phyloP scores from a whole-genome alignment of 2,113 vertebrate genomes.

The Pedetes capensis region DNA sequence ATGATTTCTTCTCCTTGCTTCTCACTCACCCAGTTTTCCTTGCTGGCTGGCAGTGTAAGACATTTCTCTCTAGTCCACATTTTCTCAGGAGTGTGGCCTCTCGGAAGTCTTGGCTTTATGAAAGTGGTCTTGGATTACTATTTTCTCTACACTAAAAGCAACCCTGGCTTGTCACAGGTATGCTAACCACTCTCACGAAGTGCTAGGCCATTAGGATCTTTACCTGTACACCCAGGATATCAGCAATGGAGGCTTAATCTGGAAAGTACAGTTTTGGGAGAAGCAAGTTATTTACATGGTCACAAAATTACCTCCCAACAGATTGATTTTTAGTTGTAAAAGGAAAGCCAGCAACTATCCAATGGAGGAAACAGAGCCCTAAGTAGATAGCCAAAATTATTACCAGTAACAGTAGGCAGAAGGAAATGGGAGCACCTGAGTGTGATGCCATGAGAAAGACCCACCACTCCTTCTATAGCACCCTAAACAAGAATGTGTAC shows the following conservation, averaged over 20 bases:
- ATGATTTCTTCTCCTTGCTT: background rate
- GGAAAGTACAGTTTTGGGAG: background rate
- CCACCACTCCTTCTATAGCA: background rate
- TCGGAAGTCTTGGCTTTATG: background rate
- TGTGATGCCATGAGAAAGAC: background rate
- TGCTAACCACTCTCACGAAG: no score
- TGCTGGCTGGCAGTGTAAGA: background rate
- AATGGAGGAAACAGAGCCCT: background rate
- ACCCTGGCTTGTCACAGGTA: background rate
- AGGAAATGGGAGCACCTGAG: background rate
- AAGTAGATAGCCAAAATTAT: background rate
- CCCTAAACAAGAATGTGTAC: background rate
- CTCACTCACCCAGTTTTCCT: background rate
- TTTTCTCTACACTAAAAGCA: background rate
- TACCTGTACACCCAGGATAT: background rate
- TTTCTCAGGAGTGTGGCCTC: background rate
- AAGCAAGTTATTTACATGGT: background rate
- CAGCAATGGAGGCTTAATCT: background rate
- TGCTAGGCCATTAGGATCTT: background rate
- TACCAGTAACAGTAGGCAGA: background rate
- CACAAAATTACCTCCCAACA: background rate
- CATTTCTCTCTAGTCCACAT: background rate
- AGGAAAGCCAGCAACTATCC: background rate
- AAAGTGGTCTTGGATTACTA: background rate
- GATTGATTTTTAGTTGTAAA: background rate